A percentile compares a stretch with the other conserved stretches of the same genome.
These are phyloP conservation scores for Oncorhynchus clarkii DNA, from an alignment of 2,113 vertebrate genomes.

Conservation along the genomic window DNA sequence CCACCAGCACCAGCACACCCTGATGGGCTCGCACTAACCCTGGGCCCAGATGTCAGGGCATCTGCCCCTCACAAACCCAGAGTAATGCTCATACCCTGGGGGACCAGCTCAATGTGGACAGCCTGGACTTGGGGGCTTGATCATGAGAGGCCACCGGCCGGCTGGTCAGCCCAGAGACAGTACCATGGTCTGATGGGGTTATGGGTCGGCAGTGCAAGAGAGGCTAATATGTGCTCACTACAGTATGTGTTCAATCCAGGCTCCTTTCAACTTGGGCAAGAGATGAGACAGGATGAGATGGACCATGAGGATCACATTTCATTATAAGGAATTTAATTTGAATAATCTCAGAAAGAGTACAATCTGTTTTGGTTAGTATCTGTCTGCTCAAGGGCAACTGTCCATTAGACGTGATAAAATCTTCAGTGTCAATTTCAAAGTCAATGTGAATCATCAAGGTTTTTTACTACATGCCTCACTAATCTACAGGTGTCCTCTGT, in stretches of 20 bases:
- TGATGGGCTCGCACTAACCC: conserved; percentile 25
- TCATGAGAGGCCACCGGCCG: background rate
- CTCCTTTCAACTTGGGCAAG: background rate
- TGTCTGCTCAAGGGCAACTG: background rate
- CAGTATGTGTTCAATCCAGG: background rate
- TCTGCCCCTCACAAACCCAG: conserved; percentile 49
- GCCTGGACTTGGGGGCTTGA: conserved; percentile 2
- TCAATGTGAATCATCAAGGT: background rate
- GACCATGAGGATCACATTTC: background rate
- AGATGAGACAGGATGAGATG: background rate
- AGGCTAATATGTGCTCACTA: background rate
- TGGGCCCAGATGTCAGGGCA: conserved; percentile 56
- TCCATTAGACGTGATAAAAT: background rate
- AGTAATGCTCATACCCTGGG: conserved; percentile 6
- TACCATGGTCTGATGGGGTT: background rate
- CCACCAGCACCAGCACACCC: conserved; percentile 9
- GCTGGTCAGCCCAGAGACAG: background rate
- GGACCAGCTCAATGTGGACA: background rate
- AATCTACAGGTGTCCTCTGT: background rate
- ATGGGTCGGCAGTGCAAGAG: background rate
- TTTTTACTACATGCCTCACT: background rate
- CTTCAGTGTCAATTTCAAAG: background rate
- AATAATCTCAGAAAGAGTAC: background rate
- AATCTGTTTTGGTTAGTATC: too few species aligned
- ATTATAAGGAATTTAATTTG: background rate